A percentile compares a stretch with the other conserved stretches of the same genome.
Evolutionary conservation across 2,113 vertebrate species (phyloP).

Genomic region (Motacilla tschutschensis): DNA sequence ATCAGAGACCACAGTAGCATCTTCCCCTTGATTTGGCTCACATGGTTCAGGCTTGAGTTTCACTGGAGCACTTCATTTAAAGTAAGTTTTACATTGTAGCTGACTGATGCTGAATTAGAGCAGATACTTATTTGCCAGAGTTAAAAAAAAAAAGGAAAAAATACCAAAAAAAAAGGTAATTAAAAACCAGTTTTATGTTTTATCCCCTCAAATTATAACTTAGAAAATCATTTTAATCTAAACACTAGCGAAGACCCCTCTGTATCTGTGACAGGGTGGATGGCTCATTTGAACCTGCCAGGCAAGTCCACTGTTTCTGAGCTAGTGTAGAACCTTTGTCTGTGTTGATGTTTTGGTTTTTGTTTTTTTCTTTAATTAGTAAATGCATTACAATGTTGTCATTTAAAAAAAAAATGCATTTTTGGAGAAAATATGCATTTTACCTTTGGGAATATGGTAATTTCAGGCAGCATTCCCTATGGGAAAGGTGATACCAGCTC

Average conservation of each 20-base stretch:
- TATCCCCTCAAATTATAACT: slow-evolving; percentile 52
- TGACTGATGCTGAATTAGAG: slow-evolving; percentile 68
- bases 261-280: slow-evolving; percentile 45
- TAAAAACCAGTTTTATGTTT: slow-evolving; percentile 65
- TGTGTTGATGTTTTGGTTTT: slow-evolving; percentile 59
- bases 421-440: slow-evolving; percentile 80
- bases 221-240: slow-evolving; percentile 67
- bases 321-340: slow-evolving; percentile 73
- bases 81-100: slow-evolving; percentile 68
- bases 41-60: slow-evolving; percentile 71
- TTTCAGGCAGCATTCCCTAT: slow-evolving; percentile 84
- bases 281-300: slow-evolving; percentile 63
- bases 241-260: slow-evolving; percentile 76
- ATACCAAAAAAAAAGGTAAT: slow-evolving; percentile 31
- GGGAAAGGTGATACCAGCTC: slow-evolving; percentile 85
- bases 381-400: slow-evolving; percentile 77
- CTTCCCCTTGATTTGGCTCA: slow-evolving; percentile 73
- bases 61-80: slow-evolving; percentile 73
- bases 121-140: slow-evolving; percentile 69
- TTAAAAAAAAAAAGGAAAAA: not conserved
- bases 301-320: slow-evolving; percentile 61
- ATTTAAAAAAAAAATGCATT: slow-evolving; percentile 77
- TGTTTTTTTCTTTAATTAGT: slow-evolving; percentile 33
- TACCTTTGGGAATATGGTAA: slow-evolving; percentile 83
- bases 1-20: slow-evolving; percentile 66